Percentiles rank a stretch among this genome's conserved stretches.
These are phyloP conservation scores for Orchesella flavescens DNA, from an alignment of 2,888 invertebrate genomes.

Conservation along the genomic window DNA sequence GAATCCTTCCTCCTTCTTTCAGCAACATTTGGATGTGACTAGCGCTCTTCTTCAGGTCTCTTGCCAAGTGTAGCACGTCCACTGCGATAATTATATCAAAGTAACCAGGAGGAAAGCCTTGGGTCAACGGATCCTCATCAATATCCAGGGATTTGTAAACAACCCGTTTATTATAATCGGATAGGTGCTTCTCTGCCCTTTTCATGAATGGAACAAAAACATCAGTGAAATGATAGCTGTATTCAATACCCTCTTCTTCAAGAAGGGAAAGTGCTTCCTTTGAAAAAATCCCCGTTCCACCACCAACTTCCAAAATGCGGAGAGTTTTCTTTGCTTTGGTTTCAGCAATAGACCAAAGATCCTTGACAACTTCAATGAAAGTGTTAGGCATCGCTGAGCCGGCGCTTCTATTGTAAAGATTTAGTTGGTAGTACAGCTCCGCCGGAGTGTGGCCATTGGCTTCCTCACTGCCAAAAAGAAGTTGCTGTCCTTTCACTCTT, in stretches of 20 bases:
- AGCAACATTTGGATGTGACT: not conserved
- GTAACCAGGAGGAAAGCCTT: conserved; percentile 43
- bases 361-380: too few species aligned
- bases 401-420: not conserved
- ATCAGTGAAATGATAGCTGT: conserved; percentile 42
- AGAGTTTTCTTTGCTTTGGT: not conserved
- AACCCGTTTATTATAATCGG: not conserved
- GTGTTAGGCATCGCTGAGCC: too few species aligned
- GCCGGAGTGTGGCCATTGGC: not conserved
- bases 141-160: conserved; percentile 33
- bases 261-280: not conserved
- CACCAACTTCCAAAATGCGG: conserved; percentile 32
- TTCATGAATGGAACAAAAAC: conserved; percentile 27
- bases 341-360: not conserved
- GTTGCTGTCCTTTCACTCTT: not conserved
- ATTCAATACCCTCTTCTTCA: not conserved
- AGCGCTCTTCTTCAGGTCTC: not conserved
- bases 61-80: conserved; percentile 45
- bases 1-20: conserved; percentile 10
- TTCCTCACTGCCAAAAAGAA: conserved; percentile 19
- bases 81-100: conserved; percentile 44
- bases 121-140: conserved; percentile 38
- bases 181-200: conserved; percentile 2
- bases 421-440: conserved; percentile 4
- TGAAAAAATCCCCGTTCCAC: conserved; percentile 35